Evolutionary conservation across 2,113 vertebrate genomes (phyloP).

Genomic region (Strigops habroptila): DNA sequence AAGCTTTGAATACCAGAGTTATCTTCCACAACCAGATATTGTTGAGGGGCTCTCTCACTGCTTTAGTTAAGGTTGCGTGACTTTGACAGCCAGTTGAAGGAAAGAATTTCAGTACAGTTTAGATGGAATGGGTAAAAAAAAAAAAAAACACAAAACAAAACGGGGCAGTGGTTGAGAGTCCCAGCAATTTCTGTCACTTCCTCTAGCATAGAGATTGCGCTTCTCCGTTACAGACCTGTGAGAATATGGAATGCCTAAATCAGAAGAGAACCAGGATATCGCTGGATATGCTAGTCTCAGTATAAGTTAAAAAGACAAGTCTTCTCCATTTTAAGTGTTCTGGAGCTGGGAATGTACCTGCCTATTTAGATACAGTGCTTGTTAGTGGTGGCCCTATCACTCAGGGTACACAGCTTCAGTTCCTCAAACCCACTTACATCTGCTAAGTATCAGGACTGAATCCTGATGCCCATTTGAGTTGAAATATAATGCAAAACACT

Average conservation of each 20-base stretch:
- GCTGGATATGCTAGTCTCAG: neutral
- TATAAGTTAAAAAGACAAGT: neutral
- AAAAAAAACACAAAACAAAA: neutral
- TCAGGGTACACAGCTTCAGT: neutral
- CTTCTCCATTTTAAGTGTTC: neutral
- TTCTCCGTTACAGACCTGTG: neutral
- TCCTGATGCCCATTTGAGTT: neutral
- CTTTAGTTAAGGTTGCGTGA: neutral
- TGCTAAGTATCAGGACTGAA: neutral
- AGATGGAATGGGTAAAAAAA: neutral
- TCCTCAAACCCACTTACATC: neutral
- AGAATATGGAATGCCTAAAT: neutral
- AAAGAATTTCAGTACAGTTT: neutral
- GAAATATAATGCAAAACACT: neutral
- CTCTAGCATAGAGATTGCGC: neutral
- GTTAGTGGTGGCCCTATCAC: neutral
- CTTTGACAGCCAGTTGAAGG: neutral
- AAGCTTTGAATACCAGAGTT: neutral
- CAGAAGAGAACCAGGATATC: neutral
- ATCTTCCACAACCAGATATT: neutral
- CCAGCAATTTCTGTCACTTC: neutral
- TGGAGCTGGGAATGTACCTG: neutral
- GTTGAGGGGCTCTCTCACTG: neutral
- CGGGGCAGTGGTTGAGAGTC: neutral
- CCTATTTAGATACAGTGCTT: neutral